phyloP scores from a whole-genome alignment of 2,113 vertebrate species.

The Poecilia latipinna region DNA sequence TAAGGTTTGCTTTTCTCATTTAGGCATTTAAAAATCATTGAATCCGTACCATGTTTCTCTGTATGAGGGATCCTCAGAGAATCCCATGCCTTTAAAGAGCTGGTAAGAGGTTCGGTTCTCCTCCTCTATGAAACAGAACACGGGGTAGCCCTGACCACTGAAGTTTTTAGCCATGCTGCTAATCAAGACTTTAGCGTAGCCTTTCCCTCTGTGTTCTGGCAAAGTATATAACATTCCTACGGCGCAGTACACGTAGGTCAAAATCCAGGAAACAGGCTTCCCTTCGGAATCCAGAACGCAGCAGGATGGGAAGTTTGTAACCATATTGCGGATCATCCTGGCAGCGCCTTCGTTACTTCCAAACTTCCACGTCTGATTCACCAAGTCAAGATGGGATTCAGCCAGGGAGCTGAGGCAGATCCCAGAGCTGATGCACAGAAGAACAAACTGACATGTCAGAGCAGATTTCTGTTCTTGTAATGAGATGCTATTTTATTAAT shows the following conservation, averaged over 20 bases:
- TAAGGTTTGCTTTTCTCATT: background rate
- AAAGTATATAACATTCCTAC: slow-evolving; percentile 71
- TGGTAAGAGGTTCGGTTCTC: slow-evolving; percentile 67
- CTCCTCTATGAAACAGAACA: slow-evolving; percentile 73
- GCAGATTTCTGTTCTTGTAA: background rate
- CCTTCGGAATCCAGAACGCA: slow-evolving; percentile 65
- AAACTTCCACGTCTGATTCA: slow-evolving; percentile 73
- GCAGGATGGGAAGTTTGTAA: slow-evolving; percentile 68
- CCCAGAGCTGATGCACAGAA: slow-evolving; percentile 36
- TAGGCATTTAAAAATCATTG: slow-evolving; percentile 20
- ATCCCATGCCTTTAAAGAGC: slow-evolving; percentile 76
- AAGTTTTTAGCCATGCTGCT: slow-evolving; percentile 63
- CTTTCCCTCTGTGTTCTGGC: slow-evolving; percentile 73
- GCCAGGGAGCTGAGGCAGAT: slow-evolving; percentile 58
- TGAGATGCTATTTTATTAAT: background rate
- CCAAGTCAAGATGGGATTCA: slow-evolving; percentile 64
- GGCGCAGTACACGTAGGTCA: slow-evolving; percentile 52
- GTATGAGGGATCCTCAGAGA: slow-evolving; percentile 67
- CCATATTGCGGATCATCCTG: slow-evolving; percentile 55
- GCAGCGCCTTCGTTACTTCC: slow-evolving; percentile 2
- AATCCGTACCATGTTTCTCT: slow-evolving; percentile 56
- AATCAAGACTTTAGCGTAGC: slow-evolving; percentile 74
- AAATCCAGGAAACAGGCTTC: slow-evolving; percentile 72
- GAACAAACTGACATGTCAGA: background rate
- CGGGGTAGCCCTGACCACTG: slow-evolving; percentile 61